Percentiles rank a stretch among this genome's conserved stretches.
These are phyloP conservation scores for Slavum lentiscoides DNA, from an alignment of 2,888 invertebrate genomes.

Conservation along the genomic window DNA sequence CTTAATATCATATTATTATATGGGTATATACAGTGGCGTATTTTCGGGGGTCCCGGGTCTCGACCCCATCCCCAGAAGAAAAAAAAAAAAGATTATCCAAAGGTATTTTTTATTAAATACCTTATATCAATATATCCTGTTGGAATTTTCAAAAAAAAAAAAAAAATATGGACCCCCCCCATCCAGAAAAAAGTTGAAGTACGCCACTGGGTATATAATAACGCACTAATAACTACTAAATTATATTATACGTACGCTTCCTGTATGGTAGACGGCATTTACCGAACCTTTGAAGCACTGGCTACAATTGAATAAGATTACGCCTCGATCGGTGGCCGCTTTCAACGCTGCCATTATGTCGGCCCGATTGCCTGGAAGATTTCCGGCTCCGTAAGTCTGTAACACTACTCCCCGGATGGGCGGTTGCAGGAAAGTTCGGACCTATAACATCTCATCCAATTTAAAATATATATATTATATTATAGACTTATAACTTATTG, in stretches of 20 bases:
- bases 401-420: constrained; percentile 83
- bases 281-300: constrained; percentile 87
- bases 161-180: no score
- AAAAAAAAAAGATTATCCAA: no score
- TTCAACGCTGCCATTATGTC: constrained; percentile 76
- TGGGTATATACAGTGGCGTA: no score
- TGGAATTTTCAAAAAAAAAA: no score
- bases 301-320: constrained; percentile 88
- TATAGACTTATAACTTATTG: no score
- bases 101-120: no score
- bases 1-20: no score
- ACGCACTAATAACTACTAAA: no score
- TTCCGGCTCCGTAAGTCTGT: constrained; percentile 92
- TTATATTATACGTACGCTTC: constrained; percentile 65
- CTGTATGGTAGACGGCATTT: constrained; percentile 79
- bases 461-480: not conserved
- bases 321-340: constrained; percentile 73
- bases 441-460: constrained; percentile 56
- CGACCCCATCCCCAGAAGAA: no score
- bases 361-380: constrained; percentile 81
- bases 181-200: no score
- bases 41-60: no score
- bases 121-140: no score
- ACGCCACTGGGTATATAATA: not conserved
- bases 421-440: constrained; percentile 72